Evolutionary conservation across 2,888 invertebrate genomes (phyloP).

Genomic region (Barypeithes pellucidus): DNA sequence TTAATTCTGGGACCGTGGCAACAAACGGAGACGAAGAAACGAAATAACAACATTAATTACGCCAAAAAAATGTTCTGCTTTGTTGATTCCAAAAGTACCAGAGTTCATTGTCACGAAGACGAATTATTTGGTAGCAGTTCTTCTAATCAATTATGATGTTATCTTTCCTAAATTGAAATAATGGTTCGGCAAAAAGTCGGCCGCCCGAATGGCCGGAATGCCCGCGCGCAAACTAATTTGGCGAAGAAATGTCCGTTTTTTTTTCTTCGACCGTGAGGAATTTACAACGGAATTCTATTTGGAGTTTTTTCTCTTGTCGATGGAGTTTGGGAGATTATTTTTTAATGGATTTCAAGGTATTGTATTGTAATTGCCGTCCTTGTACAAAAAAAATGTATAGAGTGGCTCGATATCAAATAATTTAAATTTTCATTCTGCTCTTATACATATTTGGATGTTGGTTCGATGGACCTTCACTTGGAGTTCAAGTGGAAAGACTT

Average conservation of each 20-base stretch:
- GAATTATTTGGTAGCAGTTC: slow-evolving; percentile 47
- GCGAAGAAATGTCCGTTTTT: slow-evolving; percentile 36
- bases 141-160: slow-evolving; percentile 46
- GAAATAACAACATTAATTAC: too few relatives aligned
- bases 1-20: too few relatives aligned
- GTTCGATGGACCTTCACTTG: too few relatives aligned
- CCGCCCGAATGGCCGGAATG: slow-evolving; percentile 20
- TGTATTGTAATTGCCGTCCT: slow-evolving; percentile 32
- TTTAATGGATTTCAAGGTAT: slow-evolving; percentile 29
- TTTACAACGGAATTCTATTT: slow-evolving; percentile 42
- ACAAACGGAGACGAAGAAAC: too few relatives aligned
- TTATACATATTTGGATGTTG: too few relatives aligned
- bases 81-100: slow-evolving; percentile 6
- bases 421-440: neutral
- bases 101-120: slow-evolving; percentile 37
- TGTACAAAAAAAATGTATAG: slow-evolving; percentile 9
- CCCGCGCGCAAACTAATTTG: slow-evolving; percentile 31
- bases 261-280: slow-evolving; percentile 18
- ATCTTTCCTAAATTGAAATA: slow-evolving; percentile 47
- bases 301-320: slow-evolving; percentile 15
- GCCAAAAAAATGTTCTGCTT: slow-evolving; percentile 21
- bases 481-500: too few relatives aligned
- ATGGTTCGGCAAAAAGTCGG: slow-evolving; percentile 34
- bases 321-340: slow-evolving; percentile 28
- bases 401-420: neutral